phyloP scores from a whole-genome alignment of 2,113 vertebrate genomes.

The Shinisaurus crocodilurus region DNA sequence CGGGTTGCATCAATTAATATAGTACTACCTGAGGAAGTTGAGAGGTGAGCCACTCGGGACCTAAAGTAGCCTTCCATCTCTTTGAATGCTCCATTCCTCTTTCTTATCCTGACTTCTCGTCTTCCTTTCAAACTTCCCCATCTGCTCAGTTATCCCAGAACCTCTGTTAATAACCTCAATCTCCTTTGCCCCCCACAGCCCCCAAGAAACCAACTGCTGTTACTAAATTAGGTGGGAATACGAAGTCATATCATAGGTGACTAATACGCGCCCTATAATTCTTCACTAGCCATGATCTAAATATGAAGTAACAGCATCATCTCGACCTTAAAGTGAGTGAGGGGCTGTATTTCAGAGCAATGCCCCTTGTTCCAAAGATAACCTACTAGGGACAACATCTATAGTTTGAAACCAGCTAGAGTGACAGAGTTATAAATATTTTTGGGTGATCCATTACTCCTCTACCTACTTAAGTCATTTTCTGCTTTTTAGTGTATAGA shows the following conservation, averaged over 20 bases:
- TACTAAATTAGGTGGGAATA: slow-evolving; percentile 77
- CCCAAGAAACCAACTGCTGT: slow-evolving; percentile 75
- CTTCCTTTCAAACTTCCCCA: slow-evolving; percentile 50
- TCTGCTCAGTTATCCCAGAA: slow-evolving; percentile 68
- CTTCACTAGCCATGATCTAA: slow-evolving; percentile 80
- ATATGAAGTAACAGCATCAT: slow-evolving; percentile 79
- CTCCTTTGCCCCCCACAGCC: slow-evolving; percentile 56
- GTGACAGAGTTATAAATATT: background rate
- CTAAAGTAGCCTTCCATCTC: slow-evolving; percentile 42
- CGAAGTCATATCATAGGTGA: slow-evolving; percentile 81
- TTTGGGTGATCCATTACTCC: background rate
- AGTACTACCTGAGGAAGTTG: slow-evolving; percentile 36
- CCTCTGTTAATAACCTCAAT: slow-evolving; percentile 66
- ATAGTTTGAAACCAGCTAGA: background rate
- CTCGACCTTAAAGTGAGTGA: slow-evolving; percentile 75
- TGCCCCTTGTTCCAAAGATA: slow-evolving; percentile 22
- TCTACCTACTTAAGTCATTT: slow-evolving; percentile 3
- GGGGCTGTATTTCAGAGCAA: slow-evolving; percentile 65
- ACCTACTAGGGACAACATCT: slow-evolving; percentile 19
- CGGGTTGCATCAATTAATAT: background rate
- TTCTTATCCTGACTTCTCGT: slow-evolving; percentile 36
- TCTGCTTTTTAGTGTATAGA: background rate
- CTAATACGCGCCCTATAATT: slow-evolving; percentile 73
- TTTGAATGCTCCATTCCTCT: slow-evolving; percentile 31
- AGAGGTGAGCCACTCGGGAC: slow-evolving; percentile 63